These are phyloP conservation scores for Tiaroga cobitis DNA, from an alignment of 2,797 vertebrate genomes.

Conservation along the genomic window DNA sequence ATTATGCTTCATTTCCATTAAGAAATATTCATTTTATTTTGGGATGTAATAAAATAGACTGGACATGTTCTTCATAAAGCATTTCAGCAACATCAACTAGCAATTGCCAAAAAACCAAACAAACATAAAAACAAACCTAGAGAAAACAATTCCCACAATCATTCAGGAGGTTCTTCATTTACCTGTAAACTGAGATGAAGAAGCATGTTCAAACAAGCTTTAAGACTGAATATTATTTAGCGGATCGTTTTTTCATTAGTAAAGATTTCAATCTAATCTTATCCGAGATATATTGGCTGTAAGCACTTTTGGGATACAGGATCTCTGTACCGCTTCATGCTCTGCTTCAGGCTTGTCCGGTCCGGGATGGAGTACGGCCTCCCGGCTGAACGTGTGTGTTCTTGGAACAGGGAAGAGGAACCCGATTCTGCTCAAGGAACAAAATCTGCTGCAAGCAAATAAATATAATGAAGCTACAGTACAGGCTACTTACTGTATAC, in stretches of 20 bases:
- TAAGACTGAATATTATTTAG: constrained; percentile 8
- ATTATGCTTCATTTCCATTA: not conserved
- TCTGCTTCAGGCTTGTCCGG: not conserved
- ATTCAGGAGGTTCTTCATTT: not conserved
- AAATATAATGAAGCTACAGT: constrained; percentile 61
- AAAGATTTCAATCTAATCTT: constrained; percentile 13
- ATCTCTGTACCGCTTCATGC: not conserved
- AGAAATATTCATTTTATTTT: not conserved
- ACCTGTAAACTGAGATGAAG: constrained; percentile 10
- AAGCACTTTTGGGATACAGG: constrained; percentile 3
- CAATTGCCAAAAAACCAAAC: not conserved
- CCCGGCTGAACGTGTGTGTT: not conserved
- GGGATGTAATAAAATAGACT: constrained; percentile 2
- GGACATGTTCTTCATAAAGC: not conserved
- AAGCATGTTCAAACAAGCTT: not conserved
- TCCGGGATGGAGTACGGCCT: not conserved
- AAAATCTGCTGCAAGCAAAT: constrained; percentile 32
- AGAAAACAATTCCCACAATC: not conserved
- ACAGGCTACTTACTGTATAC: constrained; percentile 63
- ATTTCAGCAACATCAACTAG: not conserved
- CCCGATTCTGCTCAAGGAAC: not conserved
- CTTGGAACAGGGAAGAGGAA: not conserved
- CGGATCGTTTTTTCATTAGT: not conserved
- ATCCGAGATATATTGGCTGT: not conserved
- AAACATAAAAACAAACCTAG: not conserved